Base-by-base conservation (phyloP, 64 coral and sea anemone species). In the Montipora foliosa region DNA sequence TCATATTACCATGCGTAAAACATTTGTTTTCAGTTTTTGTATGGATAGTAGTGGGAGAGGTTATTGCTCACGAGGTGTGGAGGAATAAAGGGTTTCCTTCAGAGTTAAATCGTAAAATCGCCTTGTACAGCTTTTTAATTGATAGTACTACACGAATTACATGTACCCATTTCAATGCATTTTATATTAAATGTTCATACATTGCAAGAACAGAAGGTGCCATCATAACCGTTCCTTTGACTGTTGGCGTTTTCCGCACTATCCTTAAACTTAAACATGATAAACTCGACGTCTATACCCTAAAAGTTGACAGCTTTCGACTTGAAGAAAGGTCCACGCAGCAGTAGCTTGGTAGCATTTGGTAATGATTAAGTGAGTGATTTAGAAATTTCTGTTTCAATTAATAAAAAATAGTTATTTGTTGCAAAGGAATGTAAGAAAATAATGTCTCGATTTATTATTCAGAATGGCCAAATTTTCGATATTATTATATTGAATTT, bases 401-500 rank as follows among this genome's bases (percentile, higher is more conserved):
- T 62, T 61, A 37, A 37, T 37, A 15, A 48, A 83, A 64, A 0
- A 83, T 22, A 83, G 81, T 83, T 67, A 83, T 70, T 64, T 86
- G 64, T 73, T 86, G 45, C 17, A 71, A 67, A 21, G 17, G 2
- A 67, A 37, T 82, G n/a, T 51, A 44, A 82, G 45, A 71, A 86
- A 86, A 86, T 86, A 86, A 86, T 86, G 82, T 86, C 60, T 19
- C 45, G 47, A 83, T 86, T 70, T n/a, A 19, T n/a, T 71, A 67
- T 71, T 71, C 62, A 70, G 66, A 72, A 72, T 86, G 45, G 46
- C 68, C 61, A 67, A 86, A 86, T 86, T 71, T 49, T 50, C 29
- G 55, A 72, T 86, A 50, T 71, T 71, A 72, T 86, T 70, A 70
- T 78, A 71, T 50, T 86, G 82, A 86, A 86, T 86, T 86, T 86